These are phyloP conservation scores for Microctonus aethiopoides DNA, from an alignment of 2,888 invertebrate species.

Conservation along the genomic window DNA sequence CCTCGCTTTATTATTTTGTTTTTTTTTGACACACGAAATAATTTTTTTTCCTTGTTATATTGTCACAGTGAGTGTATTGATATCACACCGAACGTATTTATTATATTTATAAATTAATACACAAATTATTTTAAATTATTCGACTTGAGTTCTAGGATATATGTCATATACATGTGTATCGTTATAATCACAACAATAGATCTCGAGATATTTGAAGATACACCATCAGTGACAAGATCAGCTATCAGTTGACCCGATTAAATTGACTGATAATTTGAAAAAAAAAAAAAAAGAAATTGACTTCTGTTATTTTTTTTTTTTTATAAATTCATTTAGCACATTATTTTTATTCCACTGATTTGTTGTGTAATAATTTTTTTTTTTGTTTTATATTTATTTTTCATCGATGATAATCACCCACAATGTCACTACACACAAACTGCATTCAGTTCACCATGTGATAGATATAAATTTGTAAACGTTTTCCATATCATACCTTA, in stretches of 20 bases:
- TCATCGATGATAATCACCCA: background rate
- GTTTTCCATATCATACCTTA: too few species aligned
- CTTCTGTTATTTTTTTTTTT: background rate
- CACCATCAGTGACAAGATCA: background rate
- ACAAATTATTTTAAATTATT: too few species aligned
- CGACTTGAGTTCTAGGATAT: background rate
- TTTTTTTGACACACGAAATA: conserved; percentile 14
- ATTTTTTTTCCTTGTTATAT: too few species aligned
- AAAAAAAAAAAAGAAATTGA: background rate
- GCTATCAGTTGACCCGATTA: background rate
- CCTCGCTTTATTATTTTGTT: conserved; percentile 36
- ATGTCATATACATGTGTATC: background rate
- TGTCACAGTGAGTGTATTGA: too few species aligned
- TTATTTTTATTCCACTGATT: background rate
- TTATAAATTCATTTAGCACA: background rate
- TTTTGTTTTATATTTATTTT: background rate
- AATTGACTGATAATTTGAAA: background rate
- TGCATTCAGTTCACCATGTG: background rate
- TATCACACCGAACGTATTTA: too few species aligned
- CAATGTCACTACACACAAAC: background rate
- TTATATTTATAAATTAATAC: too few species aligned
- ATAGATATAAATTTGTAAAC: too few species aligned
- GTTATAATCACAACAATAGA: background rate
- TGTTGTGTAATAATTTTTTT: background rate
- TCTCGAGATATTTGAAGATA: background rate